Evolutionary conservation across 1,140 invertebrate species (phyloP).

Genomic region (Ylistrum balloti): DNA sequence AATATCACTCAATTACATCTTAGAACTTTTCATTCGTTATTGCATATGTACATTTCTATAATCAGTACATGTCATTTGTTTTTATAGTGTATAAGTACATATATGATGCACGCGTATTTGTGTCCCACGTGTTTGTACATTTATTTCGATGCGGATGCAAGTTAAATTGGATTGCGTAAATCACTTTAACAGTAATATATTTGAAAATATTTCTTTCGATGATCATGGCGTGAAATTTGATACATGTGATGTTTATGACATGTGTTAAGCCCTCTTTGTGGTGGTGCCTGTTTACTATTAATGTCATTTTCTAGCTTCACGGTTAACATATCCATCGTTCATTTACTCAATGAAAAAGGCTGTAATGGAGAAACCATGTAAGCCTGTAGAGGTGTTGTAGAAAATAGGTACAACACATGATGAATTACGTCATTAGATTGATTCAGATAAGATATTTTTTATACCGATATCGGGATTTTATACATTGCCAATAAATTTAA

Average conservation of each 20-base stretch:
- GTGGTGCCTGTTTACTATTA: no score
- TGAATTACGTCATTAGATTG: no score
- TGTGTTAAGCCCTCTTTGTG: no score
- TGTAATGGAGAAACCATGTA: no score
- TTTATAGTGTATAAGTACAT: background rate
- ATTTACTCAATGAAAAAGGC: no score
- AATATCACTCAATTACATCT: background rate
- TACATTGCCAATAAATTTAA: background rate
- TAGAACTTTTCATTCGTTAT: background rate
- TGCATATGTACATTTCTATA: background rate
- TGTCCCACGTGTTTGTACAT: background rate
- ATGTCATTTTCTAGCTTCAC: no score
- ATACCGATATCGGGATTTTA: background rate
- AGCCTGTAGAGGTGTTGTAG: no score
- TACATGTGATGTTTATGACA: no score
- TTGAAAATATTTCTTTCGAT: background rate
- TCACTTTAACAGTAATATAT: background rate
- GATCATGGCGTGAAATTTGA: background rate
- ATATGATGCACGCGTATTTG: background rate
- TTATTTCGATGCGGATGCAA: background rate
- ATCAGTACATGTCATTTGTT: background rate
- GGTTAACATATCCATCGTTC: no score
- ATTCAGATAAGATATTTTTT: no score
- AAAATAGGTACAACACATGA: no score
- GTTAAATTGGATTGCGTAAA: background rate